These are phyloP conservation scores for Wiebesia pumilae DNA, from an alignment of 1,140 invertebrate genomes.

Conservation along the genomic window DNA sequence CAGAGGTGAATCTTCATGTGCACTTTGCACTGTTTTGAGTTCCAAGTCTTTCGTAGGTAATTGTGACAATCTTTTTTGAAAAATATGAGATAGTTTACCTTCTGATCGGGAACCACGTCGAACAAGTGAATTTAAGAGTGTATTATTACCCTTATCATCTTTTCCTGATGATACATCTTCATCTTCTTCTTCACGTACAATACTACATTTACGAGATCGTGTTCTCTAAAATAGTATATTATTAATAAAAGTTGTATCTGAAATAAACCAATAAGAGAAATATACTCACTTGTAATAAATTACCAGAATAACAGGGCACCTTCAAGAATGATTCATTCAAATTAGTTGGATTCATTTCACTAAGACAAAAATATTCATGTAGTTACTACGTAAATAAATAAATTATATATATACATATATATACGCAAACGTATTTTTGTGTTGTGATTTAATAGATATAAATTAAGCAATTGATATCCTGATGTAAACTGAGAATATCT, in stretches of 20 bases:
- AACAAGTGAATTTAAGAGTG: constrained; percentile 71
- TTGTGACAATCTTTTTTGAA: constrained; percentile 64
- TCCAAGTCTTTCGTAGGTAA: not conserved
- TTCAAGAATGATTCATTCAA: constrained; percentile 1
- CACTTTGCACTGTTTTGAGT: not conserved
- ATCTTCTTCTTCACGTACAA: constrained; percentile 91
- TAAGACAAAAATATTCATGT: not conserved
- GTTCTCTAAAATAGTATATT: constrained; percentile 65
- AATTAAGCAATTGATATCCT: too few species aligned
- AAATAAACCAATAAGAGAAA: too few species aligned
- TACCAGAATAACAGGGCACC: constrained; percentile 8
- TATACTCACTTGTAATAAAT: constrained; percentile 1
- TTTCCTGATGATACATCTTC: constrained; percentile 76
- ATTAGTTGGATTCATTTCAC: not conserved
- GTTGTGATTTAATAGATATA: too few species aligned
- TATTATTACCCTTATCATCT: constrained; percentile 74
- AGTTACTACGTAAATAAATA: not conserved
- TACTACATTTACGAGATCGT: constrained; percentile 88
- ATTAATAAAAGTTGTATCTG: not conserved
- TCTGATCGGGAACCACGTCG: constrained; percentile 79
- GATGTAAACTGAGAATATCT: too few species aligned
- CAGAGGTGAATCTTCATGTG: not conserved
- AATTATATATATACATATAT: too few species aligned
- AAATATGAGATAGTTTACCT: constrained; percentile 75
- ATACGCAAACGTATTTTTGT: too few species aligned